These are phyloP conservation scores for Pseudoatta argentina DNA, from an alignment of 1,140 invertebrate species.

Conservation along the genomic window DNA sequence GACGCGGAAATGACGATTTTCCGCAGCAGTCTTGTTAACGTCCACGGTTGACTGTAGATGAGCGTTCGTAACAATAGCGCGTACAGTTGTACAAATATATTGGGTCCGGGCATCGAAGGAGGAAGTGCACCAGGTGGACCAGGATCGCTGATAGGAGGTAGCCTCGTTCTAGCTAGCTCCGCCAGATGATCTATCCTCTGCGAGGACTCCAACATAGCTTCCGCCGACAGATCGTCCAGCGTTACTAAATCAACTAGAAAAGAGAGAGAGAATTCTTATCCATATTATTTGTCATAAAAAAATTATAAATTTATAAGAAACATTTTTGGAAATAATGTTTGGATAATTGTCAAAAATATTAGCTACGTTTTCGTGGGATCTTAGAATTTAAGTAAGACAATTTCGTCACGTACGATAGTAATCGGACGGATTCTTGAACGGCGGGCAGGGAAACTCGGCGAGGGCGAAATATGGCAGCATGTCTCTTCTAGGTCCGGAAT, in stretches of 20 bases:
- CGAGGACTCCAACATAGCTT: conserved; percentile 97
- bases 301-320: neutral
- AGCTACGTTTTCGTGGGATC: neutral
- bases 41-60: conserved; percentile 95
- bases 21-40: conserved; percentile 92
- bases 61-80: conserved; percentile 89
- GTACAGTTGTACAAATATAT: conserved; percentile 89
- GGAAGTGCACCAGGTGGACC: conserved; percentile 92
- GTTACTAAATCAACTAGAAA: conserved; percentile 96
- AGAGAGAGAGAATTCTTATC: neutral
- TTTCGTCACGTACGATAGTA: conserved; percentile 94
- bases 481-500: conserved; percentile 94
- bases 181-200: conserved; percentile 96
- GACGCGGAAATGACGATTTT: conserved; percentile 92
- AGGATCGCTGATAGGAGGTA: conserved; percentile 90
- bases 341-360: conserved; percentile 19
- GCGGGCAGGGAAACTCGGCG: conserved; percentile 97
- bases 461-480: conserved; percentile 97
- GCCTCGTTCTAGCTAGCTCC: conserved; percentile 90
- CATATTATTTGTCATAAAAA: neutral
- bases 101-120: conserved; percentile 88
- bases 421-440: conserved; percentile 98
- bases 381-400: neutral
- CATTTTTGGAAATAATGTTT: neutral
- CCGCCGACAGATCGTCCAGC: conserved; percentile 95